phyloP scores from a whole-genome alignment of 2,888 invertebrate genomes.

The Mesoligia furuncula region DNA sequence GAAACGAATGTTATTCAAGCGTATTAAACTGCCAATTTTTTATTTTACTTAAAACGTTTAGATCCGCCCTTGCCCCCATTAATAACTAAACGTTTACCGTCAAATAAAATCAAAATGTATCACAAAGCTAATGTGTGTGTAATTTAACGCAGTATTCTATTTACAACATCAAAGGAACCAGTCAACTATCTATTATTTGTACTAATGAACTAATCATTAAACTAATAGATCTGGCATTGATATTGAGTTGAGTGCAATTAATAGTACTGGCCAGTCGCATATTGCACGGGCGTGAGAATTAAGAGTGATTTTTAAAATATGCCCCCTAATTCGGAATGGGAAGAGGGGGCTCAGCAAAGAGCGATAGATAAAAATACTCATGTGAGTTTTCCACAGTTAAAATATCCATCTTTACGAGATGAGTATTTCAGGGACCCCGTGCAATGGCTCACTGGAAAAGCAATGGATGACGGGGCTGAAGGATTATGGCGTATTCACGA shows the following conservation, averaged over 20 bases:
- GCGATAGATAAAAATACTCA: conserved; percentile 78
- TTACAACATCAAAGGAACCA: conserved; percentile 41
- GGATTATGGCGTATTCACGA: conserved; percentile 94
- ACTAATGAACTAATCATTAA: conserved; percentile 26
- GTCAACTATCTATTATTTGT: conserved; percentile 36
- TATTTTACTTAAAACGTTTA: not conserved
- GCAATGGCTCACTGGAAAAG: conserved; percentile 92
- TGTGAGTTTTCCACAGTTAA: conserved; percentile 87
- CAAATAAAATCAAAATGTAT: not conserved
- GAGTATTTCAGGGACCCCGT: conserved; percentile 74
- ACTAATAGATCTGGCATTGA: conserved; percentile 19
- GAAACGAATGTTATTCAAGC: not conserved
- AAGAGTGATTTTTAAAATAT: conserved; percentile 49
- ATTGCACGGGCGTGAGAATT: not conserved
- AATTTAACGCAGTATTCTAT: conserved; percentile 33
- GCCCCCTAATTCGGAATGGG: conserved; percentile 70
- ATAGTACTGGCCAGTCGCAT: conserved; percentile 26
- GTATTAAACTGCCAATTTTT: not conserved
- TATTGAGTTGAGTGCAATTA: conserved; percentile 15
- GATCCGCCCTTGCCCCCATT: not conserved
- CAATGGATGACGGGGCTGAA: conserved; percentile 93
- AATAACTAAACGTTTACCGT: not conserved
- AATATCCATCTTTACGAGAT: conserved; percentile 87
- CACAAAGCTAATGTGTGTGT: conserved; percentile 29
- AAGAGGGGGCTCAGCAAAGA: conserved; percentile 72